Percentiles rank a stretch among this genome's conserved stretches.
Evolutionary conservation across 1,140 invertebrate species (phyloP).

Genomic region (Trigoniulus corallinus): DNA sequence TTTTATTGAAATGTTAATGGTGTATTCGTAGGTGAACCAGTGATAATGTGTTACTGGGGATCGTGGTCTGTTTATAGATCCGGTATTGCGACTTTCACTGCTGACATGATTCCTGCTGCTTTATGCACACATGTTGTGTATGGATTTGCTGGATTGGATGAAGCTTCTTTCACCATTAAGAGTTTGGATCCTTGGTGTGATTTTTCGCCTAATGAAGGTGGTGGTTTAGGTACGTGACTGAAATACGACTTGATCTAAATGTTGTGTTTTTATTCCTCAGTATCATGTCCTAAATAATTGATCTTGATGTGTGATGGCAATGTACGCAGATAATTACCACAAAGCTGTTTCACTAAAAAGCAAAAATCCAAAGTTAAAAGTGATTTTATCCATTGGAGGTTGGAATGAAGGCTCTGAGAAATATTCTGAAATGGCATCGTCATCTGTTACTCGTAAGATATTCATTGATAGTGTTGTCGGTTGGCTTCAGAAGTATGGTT

Average conservation of each 20-base stretch:
- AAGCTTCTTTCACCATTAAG: slow-evolving; percentile 41
- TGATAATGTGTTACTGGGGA: slow-evolving; percentile 47
- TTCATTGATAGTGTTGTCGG: slow-evolving; percentile 41
- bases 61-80: slow-evolving; percentile 58
- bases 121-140: slow-evolving; percentile 79
- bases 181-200: slow-evolving; percentile 54
- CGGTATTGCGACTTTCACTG: slow-evolving; percentile 39
- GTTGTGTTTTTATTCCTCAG: too few relatives aligned
- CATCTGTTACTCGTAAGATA: slow-evolving; percentile 17
- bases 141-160: slow-evolving; percentile 63
- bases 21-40: background rate
- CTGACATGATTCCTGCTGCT: slow-evolving; percentile 51
- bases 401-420: slow-evolving; percentile 29
- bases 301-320: background rate
- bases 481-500: slow-evolving; percentile 35
- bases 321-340: background rate
- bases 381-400: slow-evolving; percentile 30
- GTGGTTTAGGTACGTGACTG: slow-evolving; percentile 12
- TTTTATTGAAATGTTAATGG: too few relatives aligned
- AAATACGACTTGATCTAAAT: background rate
- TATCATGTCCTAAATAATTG: background rate
- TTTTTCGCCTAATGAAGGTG: slow-evolving; percentile 22
- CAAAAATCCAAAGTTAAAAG: slow-evolving; percentile 27
- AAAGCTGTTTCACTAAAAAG: slow-evolving; percentile 27
- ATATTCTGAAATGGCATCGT: slow-evolving; percentile 29